Percentiles rank a stretch among this genome's conserved stretches.
Evolutionary conservation across 2,113 vertebrate genomes (phyloP).

Genomic region (Pelecanus crispus): DNA sequence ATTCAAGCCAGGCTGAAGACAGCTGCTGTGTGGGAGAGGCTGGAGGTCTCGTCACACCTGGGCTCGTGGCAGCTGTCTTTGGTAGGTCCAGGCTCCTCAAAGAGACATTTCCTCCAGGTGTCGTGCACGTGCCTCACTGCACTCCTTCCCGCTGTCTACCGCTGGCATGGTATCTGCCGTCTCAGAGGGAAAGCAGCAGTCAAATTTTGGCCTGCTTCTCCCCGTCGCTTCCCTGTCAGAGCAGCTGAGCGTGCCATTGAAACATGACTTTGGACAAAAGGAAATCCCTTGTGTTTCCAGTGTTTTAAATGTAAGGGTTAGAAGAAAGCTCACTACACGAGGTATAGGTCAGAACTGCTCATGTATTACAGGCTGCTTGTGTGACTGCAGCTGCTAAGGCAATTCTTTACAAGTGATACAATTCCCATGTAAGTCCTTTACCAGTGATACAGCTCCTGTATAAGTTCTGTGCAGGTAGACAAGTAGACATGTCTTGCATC

Average conservation of each 20-base stretch:
- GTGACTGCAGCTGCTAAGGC: not conserved
- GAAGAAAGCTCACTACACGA: not conserved
- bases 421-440: too few species aligned
- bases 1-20: not conserved
- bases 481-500: not conserved
- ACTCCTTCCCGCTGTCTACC: not conserved
- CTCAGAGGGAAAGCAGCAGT: not conserved
- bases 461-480: not conserved
- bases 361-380: not conserved
- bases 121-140: accelerated
- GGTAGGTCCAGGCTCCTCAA: not conserved
- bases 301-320: not conserved
- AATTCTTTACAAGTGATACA: not conserved
- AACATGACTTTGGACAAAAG: not conserved
- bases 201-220: not conserved
- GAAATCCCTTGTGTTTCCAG: not conserved
- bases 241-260: not conserved
- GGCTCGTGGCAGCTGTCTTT: not conserved
- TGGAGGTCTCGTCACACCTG: not conserved
- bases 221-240: not conserved
- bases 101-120: not conserved
- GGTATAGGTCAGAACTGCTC: not conserved
- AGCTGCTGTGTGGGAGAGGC: not conserved
- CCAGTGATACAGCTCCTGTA: not conserved
- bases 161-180: not conserved